Evolutionary conservation across 1,140 invertebrate genomes (phyloP), one percentile per base, ranked within the genome.

Genomic region (Tetragnatha versicolor): DNA sequence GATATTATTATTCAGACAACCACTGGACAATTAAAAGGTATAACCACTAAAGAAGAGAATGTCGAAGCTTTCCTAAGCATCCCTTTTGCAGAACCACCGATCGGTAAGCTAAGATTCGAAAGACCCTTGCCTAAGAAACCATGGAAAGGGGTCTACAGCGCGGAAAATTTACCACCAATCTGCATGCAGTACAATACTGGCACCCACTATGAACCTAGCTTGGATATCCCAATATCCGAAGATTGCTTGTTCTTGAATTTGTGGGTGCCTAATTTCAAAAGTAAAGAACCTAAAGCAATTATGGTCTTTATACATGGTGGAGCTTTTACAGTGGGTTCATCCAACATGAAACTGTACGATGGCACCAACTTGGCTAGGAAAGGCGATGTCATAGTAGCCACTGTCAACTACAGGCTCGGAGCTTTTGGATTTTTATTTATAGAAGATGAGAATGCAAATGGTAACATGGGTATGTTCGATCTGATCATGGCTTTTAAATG

Each of bases 201-300:
- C 12, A 5, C 53, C 0, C 47, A 31, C 25, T 47, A 73, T 14
- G 55, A 27, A 4, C 25, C 47, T 2, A 53, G 66, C 3, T 31
- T 35, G 17, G 17, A 58, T 29, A n/a, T 65, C 25, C 55, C 61
- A 84, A 91, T 95, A 75, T 94, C 93, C 12, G 95, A 98, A 87
- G 95, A 98, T 85, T 98, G 95, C 84, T 87, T 98, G 0, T 97
- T 97, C 85, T 87, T 98, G 81, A 97, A 96, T 84, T 89, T 98
- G 53, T 97, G 94, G 93, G 93, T 94, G 25, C 94, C 94, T 2
- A 91, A 93, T 81, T 89, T 25, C 4, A 60, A 22, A n/a, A 92
- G 31, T 1, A 69, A 35, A 4, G 53, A 69, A 9, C 31, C 51
- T 29, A 82, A 83, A 1, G 89, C 92, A 1, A 92, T 94, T 0